These are phyloP conservation scores for Gracilinanus agilis DNA, from an alignment of 2,113 vertebrate genomes.

Conservation along the genomic window DNA sequence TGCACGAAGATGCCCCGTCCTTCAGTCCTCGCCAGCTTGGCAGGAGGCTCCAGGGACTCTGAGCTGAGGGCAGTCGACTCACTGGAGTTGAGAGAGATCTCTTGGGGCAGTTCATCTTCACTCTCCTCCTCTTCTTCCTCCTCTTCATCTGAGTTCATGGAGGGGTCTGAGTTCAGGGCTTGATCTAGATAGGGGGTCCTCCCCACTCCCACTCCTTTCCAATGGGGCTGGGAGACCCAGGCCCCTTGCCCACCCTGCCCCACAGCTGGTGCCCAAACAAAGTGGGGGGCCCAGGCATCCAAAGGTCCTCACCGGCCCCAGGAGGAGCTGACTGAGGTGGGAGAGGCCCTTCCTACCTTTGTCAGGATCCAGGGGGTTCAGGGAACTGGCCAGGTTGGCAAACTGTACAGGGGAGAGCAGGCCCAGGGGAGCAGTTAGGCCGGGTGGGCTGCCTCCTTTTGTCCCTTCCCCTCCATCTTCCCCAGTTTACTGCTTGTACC, in stretches of 20 bases:
- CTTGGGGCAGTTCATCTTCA: conserved; percentile 90
- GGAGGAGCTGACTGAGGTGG: background rate
- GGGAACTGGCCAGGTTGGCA: conserved; percentile 87
- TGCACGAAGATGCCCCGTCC: conserved; percentile 84
- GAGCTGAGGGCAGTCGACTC: conserved; percentile 82
- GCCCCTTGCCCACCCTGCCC: background rate
- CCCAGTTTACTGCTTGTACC: background rate
- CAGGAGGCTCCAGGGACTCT: conserved; percentile 88
- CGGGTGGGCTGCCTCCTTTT: background rate
- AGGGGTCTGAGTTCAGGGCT: conserved; percentile 19
- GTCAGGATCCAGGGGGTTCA: conserved; percentile 88
- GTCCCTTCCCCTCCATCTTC: rapidly evolving
- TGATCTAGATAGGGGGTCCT: conserved; percentile 41
- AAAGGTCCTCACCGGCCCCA: background rate
- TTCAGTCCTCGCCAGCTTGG: conserved; percentile 88
- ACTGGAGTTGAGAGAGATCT: conserved; percentile 85
- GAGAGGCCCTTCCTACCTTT: conserved; percentile 86
- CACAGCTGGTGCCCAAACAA: background rate
- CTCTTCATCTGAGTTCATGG: conserved; percentile 88
- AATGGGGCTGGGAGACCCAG: background rate
- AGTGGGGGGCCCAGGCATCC: background rate
- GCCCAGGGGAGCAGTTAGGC: background rate
- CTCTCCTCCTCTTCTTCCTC: conserved; percentile 94
- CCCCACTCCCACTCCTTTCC: background rate
- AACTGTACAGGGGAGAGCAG: conserved; percentile 84